Base-by-base conservation (phyloP, 2,888 invertebrate species). In the Nasonia oneida region DNA sequence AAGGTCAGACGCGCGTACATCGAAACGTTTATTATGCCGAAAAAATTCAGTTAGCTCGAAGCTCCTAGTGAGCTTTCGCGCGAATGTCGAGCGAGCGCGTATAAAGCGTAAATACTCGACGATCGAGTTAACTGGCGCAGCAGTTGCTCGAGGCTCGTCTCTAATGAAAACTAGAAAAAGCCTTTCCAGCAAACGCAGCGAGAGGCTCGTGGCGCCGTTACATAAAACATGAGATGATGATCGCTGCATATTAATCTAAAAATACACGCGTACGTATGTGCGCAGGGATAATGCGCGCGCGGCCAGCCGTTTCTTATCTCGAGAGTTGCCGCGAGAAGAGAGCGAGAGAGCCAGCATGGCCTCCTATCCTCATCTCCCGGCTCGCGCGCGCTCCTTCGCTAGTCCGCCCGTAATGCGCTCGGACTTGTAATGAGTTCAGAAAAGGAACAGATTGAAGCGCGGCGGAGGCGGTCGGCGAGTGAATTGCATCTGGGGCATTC, bases 141-240 rank as follows among this genome's bases (percentile, higher is more conserved):
- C 39, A 39, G n/a, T 10, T 73, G 73, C 74, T 57, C 57, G 76
- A 37, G 76, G 74, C 47, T 39, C 29, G 10, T 47, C n/a, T 23
- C 33, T 53, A 73, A 73, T 42, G 37, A 37, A 73, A 73, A 42
- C 73, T n/a, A 70, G 42, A 33, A 14, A 37, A 42, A 73, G 12
- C 23, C n/a, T 47, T 73, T 42, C 42, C 37, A 37, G 37, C 2
- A 37, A 70, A 3, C 8, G 12, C 37, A 23, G 33, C 70, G 10
- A 6, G 18, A 70, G n/a, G 50, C n/a, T n/a, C 47, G 29, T 14
- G 29, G 37, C 10, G 71, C 47, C 42, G 64, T 79, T 84, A 61
- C 73, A 74, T 84, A 84, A 84, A 84, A 50, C 74, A 84, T 47
- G 67, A 84, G 70, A 18, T 18, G 53, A 61, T 23, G 57, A 67